Evolutionary conservation across 2,113 vertebrate genomes (phyloP).

Genomic region (Nyctereutes procyonoides): DNA sequence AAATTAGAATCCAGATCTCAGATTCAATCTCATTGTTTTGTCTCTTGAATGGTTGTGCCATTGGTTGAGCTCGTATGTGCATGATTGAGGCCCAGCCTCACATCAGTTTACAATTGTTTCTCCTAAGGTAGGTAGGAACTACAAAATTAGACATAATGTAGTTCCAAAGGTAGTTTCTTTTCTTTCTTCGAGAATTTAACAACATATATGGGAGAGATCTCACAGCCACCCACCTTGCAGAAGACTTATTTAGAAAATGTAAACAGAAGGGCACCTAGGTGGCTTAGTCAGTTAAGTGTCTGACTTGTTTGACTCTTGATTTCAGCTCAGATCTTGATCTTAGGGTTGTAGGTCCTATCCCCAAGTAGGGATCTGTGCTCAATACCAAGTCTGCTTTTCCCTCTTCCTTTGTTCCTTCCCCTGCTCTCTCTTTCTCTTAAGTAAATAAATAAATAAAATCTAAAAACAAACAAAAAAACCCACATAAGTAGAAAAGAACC

Average conservation of each 20-base stretch:
- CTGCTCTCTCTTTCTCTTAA: background rate
- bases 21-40: background rate
- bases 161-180: background rate
- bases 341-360: background rate
- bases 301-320: background rate
- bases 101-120: background rate
- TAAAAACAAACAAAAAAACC: background rate
- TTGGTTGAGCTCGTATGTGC: background rate
- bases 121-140: background rate
- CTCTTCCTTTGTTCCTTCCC: background rate
- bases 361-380: background rate
- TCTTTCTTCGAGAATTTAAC: background rate
- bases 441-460: background rate
- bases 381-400: background rate
- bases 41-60: background rate
- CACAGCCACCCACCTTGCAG: background rate
- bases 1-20: background rate
- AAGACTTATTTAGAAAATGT: background rate
- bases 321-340: background rate
- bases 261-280: background rate
- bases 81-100: background rate
- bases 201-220: background rate
- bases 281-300: background rate
- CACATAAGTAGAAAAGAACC: background rate
- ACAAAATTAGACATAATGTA: background rate